Conservation (phyloP, 1,140 invertebrate species). For the Drosophila quadrilineata region DNA sequence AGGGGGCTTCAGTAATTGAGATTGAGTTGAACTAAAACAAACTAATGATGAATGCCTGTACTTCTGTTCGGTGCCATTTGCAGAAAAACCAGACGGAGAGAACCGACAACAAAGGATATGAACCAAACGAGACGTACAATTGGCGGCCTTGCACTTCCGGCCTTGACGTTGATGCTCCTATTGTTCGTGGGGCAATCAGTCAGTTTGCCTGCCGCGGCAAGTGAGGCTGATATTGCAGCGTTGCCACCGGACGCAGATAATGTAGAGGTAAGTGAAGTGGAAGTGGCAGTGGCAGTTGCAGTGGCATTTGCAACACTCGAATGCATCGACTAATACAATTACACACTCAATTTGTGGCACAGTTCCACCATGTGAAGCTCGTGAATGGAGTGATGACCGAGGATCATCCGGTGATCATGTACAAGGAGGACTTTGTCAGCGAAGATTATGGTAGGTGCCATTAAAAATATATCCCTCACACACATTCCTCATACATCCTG, state of each 20-base stretch:
- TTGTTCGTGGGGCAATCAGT: conserved; percentile 16
- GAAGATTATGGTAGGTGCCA: conserved; percentile 67
- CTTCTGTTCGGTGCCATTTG: conserved; percentile 37
- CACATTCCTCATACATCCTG: background rate
- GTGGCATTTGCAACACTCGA: too few relatives aligned
- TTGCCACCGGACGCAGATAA: conserved; percentile 63
- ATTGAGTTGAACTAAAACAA: conserved; percentile 25
- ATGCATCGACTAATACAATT: background rate
- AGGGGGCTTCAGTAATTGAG: conserved; percentile 60
- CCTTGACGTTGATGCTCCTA: conserved; percentile 30
- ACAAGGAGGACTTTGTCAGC: conserved; percentile 74
- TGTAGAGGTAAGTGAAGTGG: conserved; percentile 65
- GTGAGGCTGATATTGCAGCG: conserved; percentile 39
- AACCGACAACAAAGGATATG: conserved; percentile 47
- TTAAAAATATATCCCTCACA: background rate
- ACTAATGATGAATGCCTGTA: conserved; percentile 56
- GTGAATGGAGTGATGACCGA: conserved; percentile 58
- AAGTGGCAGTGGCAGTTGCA: background rate
- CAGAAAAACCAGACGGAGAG: conserved; percentile 22
- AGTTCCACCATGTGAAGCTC: conserved; percentile 65
- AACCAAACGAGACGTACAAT: conserved; percentile 39
- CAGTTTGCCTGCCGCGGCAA: conserved; percentile 33
- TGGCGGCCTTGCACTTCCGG: conserved; percentile 33
- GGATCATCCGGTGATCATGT: conserved; percentile 74
- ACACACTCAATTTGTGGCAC: background rate